Conservation (phyloP, 30 jellyfish, hydroid and myxozoan species). For the Aurelia coerulea region DNA sequence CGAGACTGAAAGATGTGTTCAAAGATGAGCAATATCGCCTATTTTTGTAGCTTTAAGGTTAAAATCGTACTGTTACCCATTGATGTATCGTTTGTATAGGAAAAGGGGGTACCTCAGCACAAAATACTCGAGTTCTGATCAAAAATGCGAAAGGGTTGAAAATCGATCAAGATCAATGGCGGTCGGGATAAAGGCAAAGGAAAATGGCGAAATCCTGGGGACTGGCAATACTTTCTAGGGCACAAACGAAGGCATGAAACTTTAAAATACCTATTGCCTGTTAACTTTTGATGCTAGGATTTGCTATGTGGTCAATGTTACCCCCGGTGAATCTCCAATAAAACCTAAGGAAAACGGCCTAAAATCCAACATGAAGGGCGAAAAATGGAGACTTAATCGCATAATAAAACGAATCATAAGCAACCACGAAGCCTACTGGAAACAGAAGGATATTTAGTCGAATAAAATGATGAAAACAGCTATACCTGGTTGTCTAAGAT, state of each 20-base stretch:
- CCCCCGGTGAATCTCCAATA: constrained; percentile 56
- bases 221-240: no score
- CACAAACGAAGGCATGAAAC: no score
- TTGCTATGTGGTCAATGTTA: background rate
- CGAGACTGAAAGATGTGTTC: constrained; percentile 3
- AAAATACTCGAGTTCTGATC: background rate
- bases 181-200: constrained; percentile 23
- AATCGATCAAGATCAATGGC: constrained; percentile 14
- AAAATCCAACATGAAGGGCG: constrained; percentile 48
- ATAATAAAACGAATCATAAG: no score
- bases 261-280: no score
- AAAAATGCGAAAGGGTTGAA: constrained; percentile 6
- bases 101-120: no score
- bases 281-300: no score
- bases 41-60: no score
- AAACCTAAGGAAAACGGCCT: constrained; percentile 49
- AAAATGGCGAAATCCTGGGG: no score
- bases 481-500: constrained; percentile 74
- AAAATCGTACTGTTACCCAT: no score
- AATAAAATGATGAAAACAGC: constrained; percentile 29
- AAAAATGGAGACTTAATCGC: constrained; percentile 5
- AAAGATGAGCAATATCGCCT: no score
- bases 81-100: no score
- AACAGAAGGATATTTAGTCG: background rate
- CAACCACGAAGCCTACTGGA: background rate